A percentile compares a stretch with the other conserved stretches of the same genome.
Evolutionary conservation across 2,888 invertebrate species (phyloP).

Genomic region (Mimas tiliae): DNA sequence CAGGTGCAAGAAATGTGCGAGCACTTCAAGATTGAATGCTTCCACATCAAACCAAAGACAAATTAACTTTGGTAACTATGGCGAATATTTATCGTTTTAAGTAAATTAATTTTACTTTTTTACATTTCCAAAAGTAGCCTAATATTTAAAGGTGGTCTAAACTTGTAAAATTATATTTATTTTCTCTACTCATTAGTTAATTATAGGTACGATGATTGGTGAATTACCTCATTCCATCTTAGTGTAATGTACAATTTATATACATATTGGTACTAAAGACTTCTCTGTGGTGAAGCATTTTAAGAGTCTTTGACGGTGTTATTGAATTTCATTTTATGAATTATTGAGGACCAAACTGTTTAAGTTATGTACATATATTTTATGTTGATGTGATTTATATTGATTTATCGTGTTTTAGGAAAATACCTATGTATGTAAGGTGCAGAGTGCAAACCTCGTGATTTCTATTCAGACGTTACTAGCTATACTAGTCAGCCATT

Average conservation of each 20-base stretch:
- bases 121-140: neutral
- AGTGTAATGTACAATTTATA: slow-evolving; percentile 6
- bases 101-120: slow-evolving; percentile 7
- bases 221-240: neutral
- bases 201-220: too few relatives aligned
- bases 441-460: slow-evolving; percentile 28
- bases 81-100: neutral
- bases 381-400: slow-evolving; percentile 24
- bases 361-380: slow-evolving; percentile 41
- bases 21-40: slow-evolving; percentile 96
- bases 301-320: neutral
- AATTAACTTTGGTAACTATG: slow-evolving; percentile 45
- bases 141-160: neutral
- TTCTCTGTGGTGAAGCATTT: neutral
- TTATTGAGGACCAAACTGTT: slow-evolving; percentile 33
- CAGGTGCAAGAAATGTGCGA: slow-evolving; percentile 98
- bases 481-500: slow-evolving; percentile 60
- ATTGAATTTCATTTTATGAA: slow-evolving; percentile 26
- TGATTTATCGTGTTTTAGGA: neutral
- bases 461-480: slow-evolving; percentile 48
- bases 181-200: neutral
- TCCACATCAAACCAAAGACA: slow-evolving; percentile 84
- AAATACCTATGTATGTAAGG: slow-evolving; percentile 2
- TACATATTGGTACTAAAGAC: neutral
- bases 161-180: slow-evolving; percentile 2